Percentiles rank a stretch among this genome's conserved stretches.
Conservation (phyloP, 2,888 invertebrate genomes). For the Sycophila texana region DNA sequence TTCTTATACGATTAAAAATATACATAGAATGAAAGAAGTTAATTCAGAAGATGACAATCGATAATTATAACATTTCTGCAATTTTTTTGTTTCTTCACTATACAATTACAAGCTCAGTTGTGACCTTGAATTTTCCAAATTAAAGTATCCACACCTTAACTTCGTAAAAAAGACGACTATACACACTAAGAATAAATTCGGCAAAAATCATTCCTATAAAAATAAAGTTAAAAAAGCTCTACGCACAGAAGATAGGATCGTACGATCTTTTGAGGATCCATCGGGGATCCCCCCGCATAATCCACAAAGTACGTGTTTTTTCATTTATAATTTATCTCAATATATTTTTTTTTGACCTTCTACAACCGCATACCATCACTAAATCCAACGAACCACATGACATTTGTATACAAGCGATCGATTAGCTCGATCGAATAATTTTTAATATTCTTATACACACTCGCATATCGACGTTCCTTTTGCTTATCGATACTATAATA, state of each 20-base stretch:
- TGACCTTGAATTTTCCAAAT: constrained; percentile 47
- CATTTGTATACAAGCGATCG: constrained; percentile 48
- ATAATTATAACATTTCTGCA: constrained; percentile 20
- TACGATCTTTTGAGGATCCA: constrained; percentile 19
- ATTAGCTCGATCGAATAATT: constrained; percentile 23
- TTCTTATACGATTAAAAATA: constrained; percentile 29
- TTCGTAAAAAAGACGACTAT: constrained; percentile 44
- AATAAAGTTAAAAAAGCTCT: constrained; percentile 54
- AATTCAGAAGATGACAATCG: constrained; percentile 2
- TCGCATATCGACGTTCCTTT: constrained; percentile 30
- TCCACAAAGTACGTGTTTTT: constrained; percentile 17
- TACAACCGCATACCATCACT: not conserved
- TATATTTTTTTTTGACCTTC: not conserved
- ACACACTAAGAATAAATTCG: constrained; percentile 48
- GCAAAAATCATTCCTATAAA: constrained; percentile 55
- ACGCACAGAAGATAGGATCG: constrained; percentile 45
- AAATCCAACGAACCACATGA: constrained; percentile 33
- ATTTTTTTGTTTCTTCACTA: constrained; percentile 35
- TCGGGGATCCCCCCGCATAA: not conserved
- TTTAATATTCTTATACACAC: constrained; percentile 39
- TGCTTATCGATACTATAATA: constrained; percentile 24
- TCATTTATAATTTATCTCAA: constrained; percentile 18
- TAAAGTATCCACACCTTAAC: constrained; percentile 42
- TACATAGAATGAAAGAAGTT: constrained; percentile 17
- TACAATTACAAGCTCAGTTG: constrained; percentile 53